Percentiles rank a stretch among this genome's conserved stretches.
phyloP scores from a whole-genome alignment of 2,113 vertebrate species.

The Salminus brasiliensis region DNA sequence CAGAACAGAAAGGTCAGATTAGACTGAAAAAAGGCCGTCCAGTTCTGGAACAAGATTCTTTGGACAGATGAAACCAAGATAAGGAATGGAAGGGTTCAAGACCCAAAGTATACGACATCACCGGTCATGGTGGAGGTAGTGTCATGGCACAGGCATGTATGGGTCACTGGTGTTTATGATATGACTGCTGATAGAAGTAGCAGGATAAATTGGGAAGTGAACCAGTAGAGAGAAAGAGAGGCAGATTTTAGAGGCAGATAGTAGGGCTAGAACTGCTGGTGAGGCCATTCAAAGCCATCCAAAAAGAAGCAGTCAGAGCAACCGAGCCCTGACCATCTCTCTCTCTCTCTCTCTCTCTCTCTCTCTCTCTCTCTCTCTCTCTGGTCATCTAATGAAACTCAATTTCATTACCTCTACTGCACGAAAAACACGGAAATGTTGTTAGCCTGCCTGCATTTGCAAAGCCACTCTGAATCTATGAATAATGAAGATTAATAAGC shows the following conservation, averaged over 20 bases:
- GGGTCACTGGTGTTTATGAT: too few relatives aligned
- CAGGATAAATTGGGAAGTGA: too few relatives aligned
- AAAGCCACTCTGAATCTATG: slow-evolving; percentile 58
- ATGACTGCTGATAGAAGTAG: slow-evolving; percentile 17
- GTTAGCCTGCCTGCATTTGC: slow-evolving; percentile 41
- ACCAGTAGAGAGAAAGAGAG: too few relatives aligned
- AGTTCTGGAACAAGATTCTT: too few relatives aligned
- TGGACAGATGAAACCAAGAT: too few relatives aligned
- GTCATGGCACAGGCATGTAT: too few relatives aligned
- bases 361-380: not conserved
- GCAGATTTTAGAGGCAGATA: too few relatives aligned
- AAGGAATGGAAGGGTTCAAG: too few relatives aligned
- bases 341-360: not conserved
- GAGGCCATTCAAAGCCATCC: slow-evolving; percentile 19
- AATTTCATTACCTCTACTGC: slow-evolving; percentile 46
- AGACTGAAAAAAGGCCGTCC: too few relatives aligned
- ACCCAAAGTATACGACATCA: too few relatives aligned
- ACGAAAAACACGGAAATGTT: slow-evolving; percentile 38
- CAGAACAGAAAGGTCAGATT: too few relatives aligned
- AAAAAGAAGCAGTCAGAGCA: slow-evolving; percentile 7
- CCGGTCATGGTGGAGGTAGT: too few relatives aligned
- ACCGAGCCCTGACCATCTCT: slow-evolving; percentile 12
- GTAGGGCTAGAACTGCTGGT: slow-evolving; percentile 42
- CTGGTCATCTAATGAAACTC: slow-evolving; percentile 32
- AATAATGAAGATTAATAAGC: slow-evolving; percentile 72